Percentiles rank a stretch among this genome's conserved stretches.
These are phyloP conservation scores for Polydrusus tereticollis DNA, from an alignment of 2,888 invertebrate species.

Conservation along the genomic window DNA sequence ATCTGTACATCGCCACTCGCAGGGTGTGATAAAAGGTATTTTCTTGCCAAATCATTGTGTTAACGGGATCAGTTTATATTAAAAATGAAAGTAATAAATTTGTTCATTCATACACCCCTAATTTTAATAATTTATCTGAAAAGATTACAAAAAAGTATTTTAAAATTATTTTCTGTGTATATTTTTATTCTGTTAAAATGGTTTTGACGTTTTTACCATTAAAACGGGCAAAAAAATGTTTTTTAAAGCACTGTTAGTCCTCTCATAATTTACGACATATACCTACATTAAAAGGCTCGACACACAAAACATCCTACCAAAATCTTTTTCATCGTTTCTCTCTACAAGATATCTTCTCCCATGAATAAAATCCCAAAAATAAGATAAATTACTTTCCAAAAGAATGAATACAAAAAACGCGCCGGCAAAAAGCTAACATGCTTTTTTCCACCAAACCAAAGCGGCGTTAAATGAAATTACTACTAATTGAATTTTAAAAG, in stretches of 20 bases:
- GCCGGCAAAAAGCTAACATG: constrained; percentile 30
- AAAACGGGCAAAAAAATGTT: neutral
- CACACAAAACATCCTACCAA: neutral
- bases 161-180: too few relatives aligned
- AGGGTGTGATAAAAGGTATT: too few relatives aligned
- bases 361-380: constrained; percentile 15
- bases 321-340: neutral
- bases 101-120: too few relatives aligned
- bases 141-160: too few relatives aligned
- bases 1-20: too few relatives aligned
- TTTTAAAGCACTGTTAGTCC: neutral
- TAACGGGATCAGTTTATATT: too few relatives aligned
- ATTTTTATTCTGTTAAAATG: too few relatives aligned
- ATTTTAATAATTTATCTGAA: too few relatives aligned
- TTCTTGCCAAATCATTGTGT: too few relatives aligned
- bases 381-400: constrained; percentile 31
- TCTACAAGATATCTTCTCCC: neutral
- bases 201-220: too few relatives aligned
- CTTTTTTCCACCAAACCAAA: constrained; percentile 26
- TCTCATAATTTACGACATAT: neutral
- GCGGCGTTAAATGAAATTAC: constrained; percentile 39
- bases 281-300: neutral
- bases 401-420: constrained; percentile 19
- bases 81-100: too few relatives aligned
- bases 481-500: constrained; percentile 48